Evolutionary conservation across 2,797 vertebrate genomes (phyloP), one percentile per base, ranked within the genome.

Genomic region (Taeniopygia guttata): DNA sequence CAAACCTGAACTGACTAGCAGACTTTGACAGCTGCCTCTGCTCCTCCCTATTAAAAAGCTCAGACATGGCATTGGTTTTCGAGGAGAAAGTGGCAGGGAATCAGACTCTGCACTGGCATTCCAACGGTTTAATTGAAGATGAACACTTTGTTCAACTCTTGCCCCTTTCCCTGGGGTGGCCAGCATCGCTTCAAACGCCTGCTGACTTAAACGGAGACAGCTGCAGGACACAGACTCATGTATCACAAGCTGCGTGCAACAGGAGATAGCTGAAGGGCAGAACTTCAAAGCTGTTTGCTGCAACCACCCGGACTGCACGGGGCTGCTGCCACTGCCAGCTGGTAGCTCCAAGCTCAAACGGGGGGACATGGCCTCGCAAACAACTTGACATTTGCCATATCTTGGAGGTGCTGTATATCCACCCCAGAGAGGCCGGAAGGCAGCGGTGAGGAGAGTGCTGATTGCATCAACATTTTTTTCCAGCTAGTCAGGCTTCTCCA

Each of bases 241-340:
- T 93, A 92, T 96, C 96, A 95, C 96, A 96, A 27, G 96, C 96
- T 84, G 90, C 27, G 4, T 97, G 97, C 97, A 97, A 80, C 62
- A 95, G 94, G 95, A 97, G 97, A 97, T 97, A 97, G 97, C 97
- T 96, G 97, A 93, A 94, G 95, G 97, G 96, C 97, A 96, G 87
- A 89, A 98, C 98, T 98, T 98, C 98, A 98, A 98, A 98, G 97
- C 78, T 30, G 6, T 48, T 90, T 80, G 64, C 62, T 87, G 94
- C 80, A 96, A 67, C 96, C 96, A 94, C 95, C 89, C 88, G 27
- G 88, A 49, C 86, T 55, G 94, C 94, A 75, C 29, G 25, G 74
- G 79, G 95, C 90, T 92, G 86, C 93, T 49, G 72, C 94, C 54
- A 12, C 83, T 89, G 95, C 93, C 96, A 96, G 94, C 93, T 95